Conservation (phyloP, 2,113 vertebrate genomes). For the Actinemys pallida region DNA sequence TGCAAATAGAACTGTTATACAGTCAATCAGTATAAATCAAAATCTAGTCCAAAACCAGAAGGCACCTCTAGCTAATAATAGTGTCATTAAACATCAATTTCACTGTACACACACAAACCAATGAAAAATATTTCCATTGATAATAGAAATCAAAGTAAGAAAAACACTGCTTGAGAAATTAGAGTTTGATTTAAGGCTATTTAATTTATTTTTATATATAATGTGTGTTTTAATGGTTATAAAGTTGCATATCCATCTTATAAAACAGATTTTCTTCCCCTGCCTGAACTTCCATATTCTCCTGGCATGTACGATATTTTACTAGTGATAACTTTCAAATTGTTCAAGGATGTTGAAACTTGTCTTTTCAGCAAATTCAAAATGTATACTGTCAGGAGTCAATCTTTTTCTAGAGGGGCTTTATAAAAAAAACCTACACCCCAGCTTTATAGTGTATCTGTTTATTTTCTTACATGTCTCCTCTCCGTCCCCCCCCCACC, state of each 20-base stretch:
- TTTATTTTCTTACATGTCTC: not conserved
- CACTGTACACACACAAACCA: no score
- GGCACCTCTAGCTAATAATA: not conserved
- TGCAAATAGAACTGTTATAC: not conserved
- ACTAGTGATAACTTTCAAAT: not conserved
- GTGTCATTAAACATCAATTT: no score
- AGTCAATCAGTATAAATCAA: not conserved
- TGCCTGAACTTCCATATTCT: not conserved
- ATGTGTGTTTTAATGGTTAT: no score
- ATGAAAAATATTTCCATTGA: no score
- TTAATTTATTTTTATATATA: no score
- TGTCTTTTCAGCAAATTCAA: not conserved
- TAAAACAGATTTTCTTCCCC: not conserved
- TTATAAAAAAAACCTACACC: rapidly evolving
- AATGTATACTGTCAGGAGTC: not conserved
- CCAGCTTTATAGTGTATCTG: not conserved
- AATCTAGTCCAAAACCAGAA: not conserved
- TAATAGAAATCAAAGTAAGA: no score
- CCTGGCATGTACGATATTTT: not conserved
- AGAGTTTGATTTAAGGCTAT: no score
- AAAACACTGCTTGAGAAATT: no score
- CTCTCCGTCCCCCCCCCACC: not conserved
- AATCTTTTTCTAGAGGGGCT: not conserved
- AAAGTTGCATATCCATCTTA: not conserved
- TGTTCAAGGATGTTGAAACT: not conserved